Evolutionary conservation across 53 echinoderm and acorn worm species (phyloP).

Genomic region (Patiria pectinifera): DNA sequence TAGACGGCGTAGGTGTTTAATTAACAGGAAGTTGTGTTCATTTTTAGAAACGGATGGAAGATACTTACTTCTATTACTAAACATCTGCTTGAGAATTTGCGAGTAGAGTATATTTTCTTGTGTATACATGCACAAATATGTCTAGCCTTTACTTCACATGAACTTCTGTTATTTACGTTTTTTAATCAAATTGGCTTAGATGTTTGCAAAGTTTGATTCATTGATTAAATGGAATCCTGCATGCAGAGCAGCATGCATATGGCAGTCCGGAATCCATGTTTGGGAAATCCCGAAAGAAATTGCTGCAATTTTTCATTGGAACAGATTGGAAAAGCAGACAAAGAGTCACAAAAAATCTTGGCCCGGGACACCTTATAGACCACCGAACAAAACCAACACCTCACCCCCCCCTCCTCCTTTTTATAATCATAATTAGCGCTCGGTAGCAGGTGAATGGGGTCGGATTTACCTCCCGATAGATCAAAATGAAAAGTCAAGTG

Average conservation of each 20-base stretch:
- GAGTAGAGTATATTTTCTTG: neutral
- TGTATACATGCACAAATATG: neutral
- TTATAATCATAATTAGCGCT: slow-evolving; percentile 36
- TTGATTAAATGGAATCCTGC: no score
- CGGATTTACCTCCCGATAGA: slow-evolving; percentile 8
- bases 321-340: neutral
- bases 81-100: neutral
- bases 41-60: neutral
- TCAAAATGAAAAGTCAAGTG: slow-evolving; percentile 65
- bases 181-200: neutral
- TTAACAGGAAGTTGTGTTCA: slow-evolving; percentile 9
- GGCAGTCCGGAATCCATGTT: neutral
- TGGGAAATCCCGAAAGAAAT: neutral
- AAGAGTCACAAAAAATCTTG: neutral
- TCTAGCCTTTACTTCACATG: neutral
- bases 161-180: neutral
- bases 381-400: neutral
- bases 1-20: neutral
- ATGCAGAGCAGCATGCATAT: no score
- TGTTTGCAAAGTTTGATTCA: neutral
- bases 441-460: slow-evolving; percentile 48
- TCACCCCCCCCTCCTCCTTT: neutral
- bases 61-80: no score
- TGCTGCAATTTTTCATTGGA: neutral
- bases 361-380: neutral